These are phyloP conservation scores for Eurypyga helias DNA, from an alignment of 2,113 vertebrate species.

Conservation along the genomic window DNA sequence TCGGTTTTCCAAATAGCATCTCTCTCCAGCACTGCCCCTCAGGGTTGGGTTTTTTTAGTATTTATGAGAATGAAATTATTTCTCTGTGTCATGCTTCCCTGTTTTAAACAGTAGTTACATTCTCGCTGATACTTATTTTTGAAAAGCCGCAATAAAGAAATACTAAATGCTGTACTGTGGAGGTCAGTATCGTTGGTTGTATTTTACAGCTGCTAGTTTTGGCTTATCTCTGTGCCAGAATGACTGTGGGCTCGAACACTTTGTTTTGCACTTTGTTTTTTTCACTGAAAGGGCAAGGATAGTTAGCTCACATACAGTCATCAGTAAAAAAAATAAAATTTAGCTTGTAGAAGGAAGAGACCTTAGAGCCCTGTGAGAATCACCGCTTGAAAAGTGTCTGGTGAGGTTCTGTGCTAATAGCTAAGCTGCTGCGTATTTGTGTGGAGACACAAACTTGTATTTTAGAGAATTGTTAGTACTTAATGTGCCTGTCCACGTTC, in stretches of 20 bases:
- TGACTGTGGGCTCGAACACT: not conserved
- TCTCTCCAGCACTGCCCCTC: not conserved
- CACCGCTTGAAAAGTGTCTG: not conserved
- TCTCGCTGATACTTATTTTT: not conserved
- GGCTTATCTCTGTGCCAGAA: conserved; percentile 7
- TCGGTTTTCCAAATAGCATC: not conserved
- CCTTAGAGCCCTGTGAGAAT: not conserved
- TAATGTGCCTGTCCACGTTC: not conserved
- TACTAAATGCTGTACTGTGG: not conserved
- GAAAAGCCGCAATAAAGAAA: not conserved
- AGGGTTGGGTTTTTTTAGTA: not conserved
- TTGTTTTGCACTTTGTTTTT: not conserved
- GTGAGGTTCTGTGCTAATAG: not conserved
- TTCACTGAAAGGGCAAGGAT: not conserved
- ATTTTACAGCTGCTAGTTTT: not conserved
- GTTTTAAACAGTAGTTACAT: not conserved
- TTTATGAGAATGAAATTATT: not conserved
- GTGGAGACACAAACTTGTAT: not conserved
- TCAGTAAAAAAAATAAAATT: not conserved
- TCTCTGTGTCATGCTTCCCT: not conserved
- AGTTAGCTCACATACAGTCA: not conserved
- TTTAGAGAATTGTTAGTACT: not conserved
- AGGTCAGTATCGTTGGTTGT: not conserved
- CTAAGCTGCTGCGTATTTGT: not conserved
- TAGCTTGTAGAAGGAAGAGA: not conserved